A percentile compares a stretch with the other conserved stretches of the same genome.
Evolutionary conservation across 2,888 invertebrate genomes (phyloP).

Genomic region (Hartigia nigra): DNA sequence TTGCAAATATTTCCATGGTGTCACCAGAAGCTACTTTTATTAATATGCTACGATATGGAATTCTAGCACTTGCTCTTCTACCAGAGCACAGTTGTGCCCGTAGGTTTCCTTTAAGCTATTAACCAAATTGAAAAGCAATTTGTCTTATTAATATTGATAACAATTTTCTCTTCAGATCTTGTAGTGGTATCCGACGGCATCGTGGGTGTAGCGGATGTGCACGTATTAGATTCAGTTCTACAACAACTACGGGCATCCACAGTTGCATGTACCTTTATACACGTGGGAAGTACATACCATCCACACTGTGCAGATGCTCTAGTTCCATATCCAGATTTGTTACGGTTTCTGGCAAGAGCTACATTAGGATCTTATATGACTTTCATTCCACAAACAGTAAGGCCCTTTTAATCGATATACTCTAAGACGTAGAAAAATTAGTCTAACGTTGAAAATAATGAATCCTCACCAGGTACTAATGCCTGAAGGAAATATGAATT

Average conservation of each 20-base stretch:
- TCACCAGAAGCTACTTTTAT: conserved; percentile 79
- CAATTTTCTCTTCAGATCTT: conserved; percentile 69
- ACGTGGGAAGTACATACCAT: conserved; percentile 75
- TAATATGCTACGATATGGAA: conserved; percentile 81
- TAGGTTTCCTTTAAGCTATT: conserved; percentile 60
- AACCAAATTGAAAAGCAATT: neutral
- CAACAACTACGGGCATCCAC: conserved; percentile 79
- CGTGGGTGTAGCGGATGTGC: conserved; percentile 77
- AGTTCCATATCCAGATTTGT: conserved; percentile 78
- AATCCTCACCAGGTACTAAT: conserved; percentile 33
- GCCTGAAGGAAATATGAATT: conserved; percentile 65
- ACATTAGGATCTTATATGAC: conserved; percentile 79
- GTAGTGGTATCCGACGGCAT: conserved; percentile 82
- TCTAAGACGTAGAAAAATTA: neutral
- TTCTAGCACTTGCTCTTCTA: conserved; percentile 78
- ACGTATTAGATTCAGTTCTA: conserved; percentile 77
- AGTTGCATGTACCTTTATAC: conserved; percentile 80
- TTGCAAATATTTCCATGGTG: conserved; percentile 70
- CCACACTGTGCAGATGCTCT: conserved; percentile 76
- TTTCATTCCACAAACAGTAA: conserved; percentile 68
- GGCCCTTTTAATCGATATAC: conserved; percentile 33
- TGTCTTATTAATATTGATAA: neutral
- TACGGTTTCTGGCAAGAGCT: conserved; percentile 80
- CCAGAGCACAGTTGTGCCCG: conserved; percentile 82
- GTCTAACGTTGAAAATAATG: neutral